phyloP scores from a whole-genome alignment of 2,888 invertebrate genomes.

The Pasiphila rectangulata region DNA sequence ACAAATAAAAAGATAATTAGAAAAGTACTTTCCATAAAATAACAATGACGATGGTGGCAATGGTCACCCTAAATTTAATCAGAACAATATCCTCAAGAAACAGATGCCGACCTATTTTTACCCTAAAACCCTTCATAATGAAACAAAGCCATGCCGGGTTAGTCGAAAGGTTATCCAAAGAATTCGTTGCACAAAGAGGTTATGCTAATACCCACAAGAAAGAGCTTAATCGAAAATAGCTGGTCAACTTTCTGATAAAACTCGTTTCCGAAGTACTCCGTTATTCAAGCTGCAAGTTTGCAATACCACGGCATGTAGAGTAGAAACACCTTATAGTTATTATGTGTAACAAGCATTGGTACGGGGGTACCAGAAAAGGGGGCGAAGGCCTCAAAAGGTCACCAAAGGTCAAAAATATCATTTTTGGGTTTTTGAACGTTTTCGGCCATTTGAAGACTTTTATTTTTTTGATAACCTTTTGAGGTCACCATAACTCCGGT shows the following conservation, averaged over 20 bases:
- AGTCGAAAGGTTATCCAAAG: conserved; percentile 20
- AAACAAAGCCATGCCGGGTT: conserved; percentile 18
- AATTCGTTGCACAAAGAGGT: conserved; percentile 30
- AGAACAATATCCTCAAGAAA: conserved; percentile 15
- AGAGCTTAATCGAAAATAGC: conserved; percentile 10
- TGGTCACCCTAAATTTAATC: conserved; percentile 10
- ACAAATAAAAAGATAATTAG: too few relatives aligned
- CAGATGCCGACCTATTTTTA: conserved; percentile 24
- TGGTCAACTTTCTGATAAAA: conserved; percentile 5
- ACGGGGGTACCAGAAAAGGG: too few relatives aligned
- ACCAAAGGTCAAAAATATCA: too few relatives aligned
- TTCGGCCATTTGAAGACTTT: too few relatives aligned
- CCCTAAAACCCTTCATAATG: conserved; percentile 20
- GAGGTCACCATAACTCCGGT: too few relatives aligned
- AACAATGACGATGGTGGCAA: neutral
- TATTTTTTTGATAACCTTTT: too few relatives aligned
- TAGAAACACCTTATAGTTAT: too few relatives aligned
- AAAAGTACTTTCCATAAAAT: neutral
- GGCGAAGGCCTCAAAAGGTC: too few relatives aligned
- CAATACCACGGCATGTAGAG: too few relatives aligned
- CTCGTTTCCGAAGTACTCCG: too few relatives aligned
- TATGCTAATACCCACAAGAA: conserved; percentile 28
- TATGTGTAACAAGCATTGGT: too few relatives aligned
- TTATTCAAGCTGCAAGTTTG: neutral
- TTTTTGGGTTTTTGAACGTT: too few relatives aligned